These are phyloP conservation scores for Carassius carassius DNA, from an alignment of 2,113 vertebrate genomes.

Conservation along the genomic window DNA sequence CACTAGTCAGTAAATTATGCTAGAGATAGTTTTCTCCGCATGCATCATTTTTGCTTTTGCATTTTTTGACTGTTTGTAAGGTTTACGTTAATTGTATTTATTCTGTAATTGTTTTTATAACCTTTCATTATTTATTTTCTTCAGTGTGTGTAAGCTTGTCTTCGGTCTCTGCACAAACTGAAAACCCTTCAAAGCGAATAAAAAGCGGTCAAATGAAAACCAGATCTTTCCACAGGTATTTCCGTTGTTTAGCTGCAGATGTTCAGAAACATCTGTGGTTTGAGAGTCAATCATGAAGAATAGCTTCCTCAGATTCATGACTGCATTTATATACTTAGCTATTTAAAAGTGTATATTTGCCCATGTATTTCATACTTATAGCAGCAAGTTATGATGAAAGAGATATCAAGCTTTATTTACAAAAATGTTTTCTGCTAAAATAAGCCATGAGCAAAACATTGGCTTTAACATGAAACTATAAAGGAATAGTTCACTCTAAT, in stretches of 20 bases:
- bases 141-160: neutral
- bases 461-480: neutral
- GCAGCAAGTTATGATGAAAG: neutral
- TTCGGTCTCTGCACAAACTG: neutral
- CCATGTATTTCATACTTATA: neutral
- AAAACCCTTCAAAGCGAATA: neutral
- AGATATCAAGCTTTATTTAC: neutral
- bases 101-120: neutral
- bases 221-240: neutral
- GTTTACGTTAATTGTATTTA: neutral
- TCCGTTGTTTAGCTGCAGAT: conserved; percentile 11
- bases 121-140: neutral
- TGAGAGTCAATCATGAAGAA: neutral
- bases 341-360: neutral
- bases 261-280: conserved; percentile 3
- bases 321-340: neutral
- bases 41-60: too few relatives aligned
- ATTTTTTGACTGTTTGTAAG: too few relatives aligned
- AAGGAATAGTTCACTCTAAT: neutral
- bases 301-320: neutral
- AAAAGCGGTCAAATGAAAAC: conserved; percentile 9
- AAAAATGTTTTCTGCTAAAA: neutral
- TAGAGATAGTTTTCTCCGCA: too few relatives aligned
- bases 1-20: too few relatives aligned
- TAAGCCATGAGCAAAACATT: neutral